Evolutionary conservation across 2,113 vertebrate genomes (phyloP).

Genomic region (Bothrops jararaca): DNA sequence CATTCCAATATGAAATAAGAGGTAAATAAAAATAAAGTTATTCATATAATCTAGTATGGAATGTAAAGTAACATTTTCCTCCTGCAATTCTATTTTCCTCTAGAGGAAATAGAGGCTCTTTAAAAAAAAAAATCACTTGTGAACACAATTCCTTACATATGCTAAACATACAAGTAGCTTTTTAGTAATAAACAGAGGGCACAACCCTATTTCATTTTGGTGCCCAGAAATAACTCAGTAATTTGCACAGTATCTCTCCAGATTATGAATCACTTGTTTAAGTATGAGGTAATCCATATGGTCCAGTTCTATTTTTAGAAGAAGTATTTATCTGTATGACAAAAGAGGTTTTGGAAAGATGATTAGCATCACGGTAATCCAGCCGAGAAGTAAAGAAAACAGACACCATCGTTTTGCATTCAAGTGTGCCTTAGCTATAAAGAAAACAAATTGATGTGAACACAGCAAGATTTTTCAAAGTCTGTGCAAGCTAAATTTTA

Average conservation of each 20-base stretch:
- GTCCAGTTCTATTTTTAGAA: not conserved
- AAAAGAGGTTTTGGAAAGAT: not conserved
- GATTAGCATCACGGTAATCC: slow-evolving; percentile 18
- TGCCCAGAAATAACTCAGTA: slow-evolving; percentile 2
- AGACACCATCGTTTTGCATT: not conserved
- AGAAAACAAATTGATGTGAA: slow-evolving; percentile 14
- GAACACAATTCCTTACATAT: not conserved
- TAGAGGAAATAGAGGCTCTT: not conserved
- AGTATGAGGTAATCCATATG: not conserved
- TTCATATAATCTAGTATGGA: not conserved
- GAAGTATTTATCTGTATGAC: not conserved
- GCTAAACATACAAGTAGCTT: not conserved
- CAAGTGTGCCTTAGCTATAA: not conserved
- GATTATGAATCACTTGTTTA: not conserved
- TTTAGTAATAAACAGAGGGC: not conserved
- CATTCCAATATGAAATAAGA: not conserved
- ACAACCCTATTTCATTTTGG: not conserved
- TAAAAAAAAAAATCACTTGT: not conserved
- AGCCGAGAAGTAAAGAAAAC: not conserved
- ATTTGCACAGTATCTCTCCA: not conserved
- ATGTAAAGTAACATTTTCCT: not conserved
- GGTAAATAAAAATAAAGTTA: not conserved
- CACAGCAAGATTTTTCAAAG: slow-evolving; percentile 54
- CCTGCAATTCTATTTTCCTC: not conserved
- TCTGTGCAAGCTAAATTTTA: slow-evolving; percentile 54